Conservation (phyloP, 2,797 vertebrate species). For the Vespertilio murinus region DNA sequence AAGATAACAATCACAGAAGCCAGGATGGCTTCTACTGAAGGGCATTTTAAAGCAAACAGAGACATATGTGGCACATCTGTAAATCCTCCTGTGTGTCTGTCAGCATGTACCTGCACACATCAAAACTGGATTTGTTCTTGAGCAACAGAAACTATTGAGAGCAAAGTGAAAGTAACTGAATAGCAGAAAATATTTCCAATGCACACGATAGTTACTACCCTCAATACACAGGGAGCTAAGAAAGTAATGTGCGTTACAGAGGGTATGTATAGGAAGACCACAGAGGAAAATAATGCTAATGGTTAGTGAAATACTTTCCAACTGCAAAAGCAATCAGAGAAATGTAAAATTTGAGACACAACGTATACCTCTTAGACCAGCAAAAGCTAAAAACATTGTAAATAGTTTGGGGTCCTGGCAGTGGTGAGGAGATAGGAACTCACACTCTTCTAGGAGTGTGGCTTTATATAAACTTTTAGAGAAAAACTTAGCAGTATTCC, state of each 20-base stretch:
- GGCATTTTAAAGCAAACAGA: conserved; percentile 55
- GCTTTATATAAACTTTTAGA: neutral
- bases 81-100: neutral
- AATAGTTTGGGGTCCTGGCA: neutral
- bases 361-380: neutral
- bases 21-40: neutral
- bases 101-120: neutral
- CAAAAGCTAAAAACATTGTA: neutral
- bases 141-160: neutral
- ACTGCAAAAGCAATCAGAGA: neutral
- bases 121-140: conserved; percentile 17
- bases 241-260: neutral
- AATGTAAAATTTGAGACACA: neutral
- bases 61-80: neutral
- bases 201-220: neutral
- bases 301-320: neutral
- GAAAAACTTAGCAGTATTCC: neutral
- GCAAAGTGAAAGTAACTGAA: conserved; percentile 49
- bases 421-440: neutral
- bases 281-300: neutral
- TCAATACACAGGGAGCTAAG: neutral
- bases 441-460: neutral
- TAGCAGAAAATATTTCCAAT: neutral
- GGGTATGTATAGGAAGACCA: neutral
- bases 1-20: conserved; percentile 63